These are phyloP conservation scores for Henricia sp. DNA, from an alignment of 53 echinoderm and acorn worm species.

Conservation along the genomic window DNA sequence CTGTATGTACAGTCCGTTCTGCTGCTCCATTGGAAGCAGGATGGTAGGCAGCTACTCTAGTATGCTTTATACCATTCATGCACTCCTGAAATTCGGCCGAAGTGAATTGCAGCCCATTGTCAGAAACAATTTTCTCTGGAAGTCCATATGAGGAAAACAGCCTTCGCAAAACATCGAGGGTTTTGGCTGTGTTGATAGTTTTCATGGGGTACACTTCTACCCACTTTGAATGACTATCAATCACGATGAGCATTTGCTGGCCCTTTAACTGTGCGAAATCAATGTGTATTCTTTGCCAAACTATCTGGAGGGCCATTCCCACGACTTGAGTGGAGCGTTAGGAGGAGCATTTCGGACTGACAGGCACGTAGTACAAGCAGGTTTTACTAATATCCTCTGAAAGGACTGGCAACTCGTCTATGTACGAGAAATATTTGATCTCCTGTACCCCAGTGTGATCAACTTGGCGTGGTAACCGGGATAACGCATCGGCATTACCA, in stretches of 20 bases:
- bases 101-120: conserved; percentile 46
- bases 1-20: conserved; percentile 60
- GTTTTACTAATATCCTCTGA: conserved; percentile 34
- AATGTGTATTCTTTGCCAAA: conserved; percentile 40
- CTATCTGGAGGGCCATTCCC: conserved; percentile 38
- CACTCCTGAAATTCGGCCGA: conserved; percentile 14
- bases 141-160: conserved; percentile 50
- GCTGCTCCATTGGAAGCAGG: conserved; percentile 41
- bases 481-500: conserved; percentile 61
- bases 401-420: conserved; percentile 56
- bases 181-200: conserved; percentile 38
- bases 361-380: conserved; percentile 12
- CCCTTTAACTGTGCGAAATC: conserved; percentile 46
- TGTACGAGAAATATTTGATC: conserved; percentile 10
- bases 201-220: conserved; percentile 62
- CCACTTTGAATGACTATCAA: conserved; percentile 69
- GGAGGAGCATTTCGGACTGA: conserved; percentile 15
- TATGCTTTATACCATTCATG: conserved; percentile 50
- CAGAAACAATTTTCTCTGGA: conserved; percentile 44
- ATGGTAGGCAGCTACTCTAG: conserved; percentile 28
- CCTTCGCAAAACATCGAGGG: conserved; percentile 37
- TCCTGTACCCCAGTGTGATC: conserved; percentile 1
- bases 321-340: conserved; percentile 19
- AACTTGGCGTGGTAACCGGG: conserved; percentile 37
- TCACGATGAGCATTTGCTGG: conserved; percentile 47